A percentile compares a stretch with the other conserved stretches of the same genome.
Evolutionary conservation across 2,113 vertebrate species (phyloP).

Genomic region (Circaetus cinerascens): DNA sequence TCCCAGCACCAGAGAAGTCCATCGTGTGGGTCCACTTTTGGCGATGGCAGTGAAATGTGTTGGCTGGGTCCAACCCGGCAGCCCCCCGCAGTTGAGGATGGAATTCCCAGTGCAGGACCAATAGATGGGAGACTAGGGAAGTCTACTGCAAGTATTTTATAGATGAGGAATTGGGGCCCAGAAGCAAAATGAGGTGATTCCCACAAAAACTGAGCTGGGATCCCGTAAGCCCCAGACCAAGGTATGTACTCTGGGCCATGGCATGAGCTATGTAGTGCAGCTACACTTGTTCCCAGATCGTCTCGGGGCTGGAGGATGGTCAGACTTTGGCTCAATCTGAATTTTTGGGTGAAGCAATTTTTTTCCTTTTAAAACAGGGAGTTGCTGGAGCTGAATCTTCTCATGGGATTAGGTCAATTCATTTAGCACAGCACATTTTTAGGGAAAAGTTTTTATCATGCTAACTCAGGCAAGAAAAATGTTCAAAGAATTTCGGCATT

Average conservation of each 20-base stretch:
- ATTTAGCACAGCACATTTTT: not conserved
- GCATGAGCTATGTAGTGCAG: not conserved
- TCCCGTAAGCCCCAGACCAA: accelerated
- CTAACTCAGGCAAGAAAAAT: slow-evolving; percentile 6
- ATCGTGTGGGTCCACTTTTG: accelerated
- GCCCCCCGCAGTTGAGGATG: accelerated
- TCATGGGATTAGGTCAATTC: not conserved
- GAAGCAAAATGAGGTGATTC: not conserved
- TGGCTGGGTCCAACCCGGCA: not conserved
- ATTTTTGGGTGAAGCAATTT: not conserved
- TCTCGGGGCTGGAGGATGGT: not conserved
- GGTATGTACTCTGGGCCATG: accelerated
- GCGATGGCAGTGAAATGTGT: accelerated
- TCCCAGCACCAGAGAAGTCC: not conserved
- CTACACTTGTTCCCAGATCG: accelerated
- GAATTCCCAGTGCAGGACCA: not conserved
- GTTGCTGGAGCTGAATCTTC: not conserved
- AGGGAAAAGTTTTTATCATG: not conserved
- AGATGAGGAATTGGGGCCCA: not conserved
- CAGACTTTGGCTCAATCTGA: not conserved
- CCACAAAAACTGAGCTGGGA: not conserved
- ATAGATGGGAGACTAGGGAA: not conserved
- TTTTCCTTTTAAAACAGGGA: not conserved
- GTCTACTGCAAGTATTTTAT: not conserved
- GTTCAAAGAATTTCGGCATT: not conserved